Evolutionary conservation across 2,797 vertebrate genomes (phyloP).

Genomic region (Merluccius polli): DNA sequence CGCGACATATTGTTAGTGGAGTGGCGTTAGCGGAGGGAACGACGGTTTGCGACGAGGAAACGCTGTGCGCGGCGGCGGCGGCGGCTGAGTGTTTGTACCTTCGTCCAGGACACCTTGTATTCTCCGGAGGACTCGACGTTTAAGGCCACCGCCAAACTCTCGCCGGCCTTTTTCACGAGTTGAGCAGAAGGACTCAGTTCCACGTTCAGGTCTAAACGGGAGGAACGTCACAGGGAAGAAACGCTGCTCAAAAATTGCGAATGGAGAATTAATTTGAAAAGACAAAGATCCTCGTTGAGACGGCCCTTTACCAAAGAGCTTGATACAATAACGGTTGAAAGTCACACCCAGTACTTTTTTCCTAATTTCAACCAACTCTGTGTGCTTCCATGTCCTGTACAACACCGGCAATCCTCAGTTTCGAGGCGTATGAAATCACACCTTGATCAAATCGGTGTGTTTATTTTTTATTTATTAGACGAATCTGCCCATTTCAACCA

Average conservation of each 20-base stretch:
- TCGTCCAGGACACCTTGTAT: slow-evolving; percentile 82
- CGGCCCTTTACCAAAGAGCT: not conserved
- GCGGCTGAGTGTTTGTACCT: slow-evolving; percentile 73
- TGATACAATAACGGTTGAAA: not conserved
- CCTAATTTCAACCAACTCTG: not conserved
- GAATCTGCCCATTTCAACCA: not conserved
- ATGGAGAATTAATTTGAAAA: not conserved
- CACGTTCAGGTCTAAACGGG: slow-evolving; percentile 84
- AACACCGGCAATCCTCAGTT: not conserved
- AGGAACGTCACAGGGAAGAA: not conserved
- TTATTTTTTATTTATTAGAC: too few species aligned
- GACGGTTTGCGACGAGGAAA: not conserved
- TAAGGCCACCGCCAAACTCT: slow-evolving; percentile 75
- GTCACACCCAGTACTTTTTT: not conserved
- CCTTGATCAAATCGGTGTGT: not conserved
- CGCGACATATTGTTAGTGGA: not conserved
- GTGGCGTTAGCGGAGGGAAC: not conserved
- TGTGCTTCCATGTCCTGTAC: not conserved
- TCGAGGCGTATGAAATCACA: not conserved
- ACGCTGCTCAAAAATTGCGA: too few species aligned
- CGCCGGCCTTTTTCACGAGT: slow-evolving; percentile 76
- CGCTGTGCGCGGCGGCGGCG: not conserved
- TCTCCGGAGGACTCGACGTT: slow-evolving; percentile 77
- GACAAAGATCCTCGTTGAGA: too few species aligned
- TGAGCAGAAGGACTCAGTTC: slow-evolving; percentile 79